Percentiles rank a stretch among this genome's conserved stretches.
phyloP scores from a whole-genome alignment of 2,888 invertebrate genomes.

The Drosophila cognata region DNA sequence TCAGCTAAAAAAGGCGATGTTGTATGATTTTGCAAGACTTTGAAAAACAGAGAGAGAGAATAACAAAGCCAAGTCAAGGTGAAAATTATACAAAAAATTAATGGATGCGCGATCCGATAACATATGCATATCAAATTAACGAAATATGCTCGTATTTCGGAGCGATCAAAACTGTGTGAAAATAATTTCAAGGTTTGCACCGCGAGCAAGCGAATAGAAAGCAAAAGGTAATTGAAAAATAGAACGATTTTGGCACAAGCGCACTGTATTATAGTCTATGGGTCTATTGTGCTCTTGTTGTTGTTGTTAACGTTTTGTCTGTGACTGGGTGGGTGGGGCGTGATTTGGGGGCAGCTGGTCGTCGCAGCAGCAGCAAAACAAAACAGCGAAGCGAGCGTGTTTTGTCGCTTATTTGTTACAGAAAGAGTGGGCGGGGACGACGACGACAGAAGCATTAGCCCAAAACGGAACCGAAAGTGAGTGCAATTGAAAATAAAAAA shows the following conservation, averaged over 20 bases:
- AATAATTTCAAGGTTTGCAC: slow-evolving; percentile 82
- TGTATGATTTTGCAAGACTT: slow-evolving; percentile 81
- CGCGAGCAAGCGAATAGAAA: slow-evolving; percentile 76
- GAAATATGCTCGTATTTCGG: slow-evolving; percentile 74
- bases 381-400: slow-evolving; percentile 61
- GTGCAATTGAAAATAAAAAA: slow-evolving; percentile 54
- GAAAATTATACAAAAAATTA: slow-evolving; percentile 74
- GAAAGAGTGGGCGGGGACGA: slow-evolving; percentile 26
- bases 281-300: slow-evolving; percentile 63
- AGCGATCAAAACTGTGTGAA: slow-evolving; percentile 78
- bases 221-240: slow-evolving; percentile 79
- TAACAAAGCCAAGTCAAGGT: slow-evolving; percentile 73
- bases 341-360: slow-evolving; percentile 71
- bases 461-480: slow-evolving; percentile 67
- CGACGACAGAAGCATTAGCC: slow-evolving; percentile 44
- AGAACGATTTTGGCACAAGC: slow-evolving; percentile 81
- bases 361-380: slow-evolving; percentile 56
- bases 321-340: slow-evolving; percentile 74
- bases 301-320: slow-evolving; percentile 65
- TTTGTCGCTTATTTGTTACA: slow-evolving; percentile 23
- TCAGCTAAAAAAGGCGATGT: slow-evolving; percentile 72
- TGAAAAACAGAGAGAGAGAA: slow-evolving; percentile 60
- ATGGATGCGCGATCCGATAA: slow-evolving; percentile 72
- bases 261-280: slow-evolving; percentile 67
- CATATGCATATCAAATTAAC: slow-evolving; percentile 77